Conservation (phyloP, 2,113 vertebrate genomes). For the Grallaria varia region DNA sequence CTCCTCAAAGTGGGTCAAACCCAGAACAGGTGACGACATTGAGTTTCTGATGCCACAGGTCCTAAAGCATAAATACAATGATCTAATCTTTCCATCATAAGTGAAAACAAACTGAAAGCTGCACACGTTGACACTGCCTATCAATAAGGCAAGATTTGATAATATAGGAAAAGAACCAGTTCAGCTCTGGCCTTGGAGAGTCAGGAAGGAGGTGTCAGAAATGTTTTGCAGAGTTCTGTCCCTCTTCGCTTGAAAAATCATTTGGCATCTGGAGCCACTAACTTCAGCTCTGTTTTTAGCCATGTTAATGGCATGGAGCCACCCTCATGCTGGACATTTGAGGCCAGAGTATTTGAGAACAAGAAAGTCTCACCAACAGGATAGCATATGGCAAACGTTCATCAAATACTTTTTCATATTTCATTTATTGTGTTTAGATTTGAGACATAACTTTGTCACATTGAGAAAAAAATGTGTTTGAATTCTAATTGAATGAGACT, state of each 20-base stretch:
- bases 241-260: neutral
- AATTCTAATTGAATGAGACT: neutral
- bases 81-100: neutral
- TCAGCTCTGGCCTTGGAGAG: neutral
- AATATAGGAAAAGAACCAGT: neutral
- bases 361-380: neutral
- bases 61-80: neutral
- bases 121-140: neutral
- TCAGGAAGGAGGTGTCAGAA: neutral
- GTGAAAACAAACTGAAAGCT: neutral
- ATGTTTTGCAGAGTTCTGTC: neutral
- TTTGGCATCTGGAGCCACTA: neutral
- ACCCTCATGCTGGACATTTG: neutral
- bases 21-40: neutral
- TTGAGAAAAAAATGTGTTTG: neutral
- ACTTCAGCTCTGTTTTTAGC: neutral
- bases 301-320: neutral
- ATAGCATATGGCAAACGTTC: neutral
- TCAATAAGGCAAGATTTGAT: neutral
- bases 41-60: neutral
- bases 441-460: neutral
- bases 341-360: neutral
- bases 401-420: neutral
- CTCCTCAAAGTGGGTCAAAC: neutral
- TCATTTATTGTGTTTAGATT: neutral